Percentiles rank a stretch among this genome's conserved stretches.
Evolutionary conservation across 2,888 invertebrate species (phyloP).

Genomic region (Apeira syringaria): DNA sequence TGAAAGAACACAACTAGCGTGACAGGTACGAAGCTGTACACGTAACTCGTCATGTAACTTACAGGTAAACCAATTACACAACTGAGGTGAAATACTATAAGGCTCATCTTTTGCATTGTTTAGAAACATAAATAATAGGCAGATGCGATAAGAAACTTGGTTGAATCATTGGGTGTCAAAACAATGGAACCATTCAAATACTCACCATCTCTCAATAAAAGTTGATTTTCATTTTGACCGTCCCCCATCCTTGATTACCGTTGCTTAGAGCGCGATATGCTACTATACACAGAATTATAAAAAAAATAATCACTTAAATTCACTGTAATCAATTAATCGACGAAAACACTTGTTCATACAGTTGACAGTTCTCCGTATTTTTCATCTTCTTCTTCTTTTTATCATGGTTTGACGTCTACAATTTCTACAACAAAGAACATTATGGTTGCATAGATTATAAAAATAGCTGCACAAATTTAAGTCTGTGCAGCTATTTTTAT

Average conservation of each 20-base stretch:
- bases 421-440: too few species aligned
- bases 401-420: too few species aligned
- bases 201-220: constrained; percentile 80
- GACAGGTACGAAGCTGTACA: constrained; percentile 30
- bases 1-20: constrained; percentile 46
- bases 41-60: constrained; percentile 47
- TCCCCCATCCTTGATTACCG: constrained; percentile 81
- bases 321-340: constrained; percentile 19
- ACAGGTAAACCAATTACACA: constrained; percentile 53
- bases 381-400: too few species aligned
- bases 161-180: constrained; percentile 79
- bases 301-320: too few species aligned
- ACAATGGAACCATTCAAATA: constrained; percentile 45
- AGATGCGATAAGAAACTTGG: constrained; percentile 43
- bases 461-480: too few species aligned
- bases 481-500: too few species aligned
- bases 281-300: too few species aligned
- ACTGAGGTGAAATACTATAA: constrained; percentile 36
- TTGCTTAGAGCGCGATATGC: constrained; percentile 38
- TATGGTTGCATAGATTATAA: too few species aligned
- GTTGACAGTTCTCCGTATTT: too few species aligned
- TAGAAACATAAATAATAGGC: constrained; percentile 63
- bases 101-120: constrained; percentile 52
- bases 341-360: constrained; percentile 27
- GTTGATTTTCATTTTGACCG: constrained; percentile 86